Evolutionary conservation across 2,797 vertebrate genomes (phyloP).

Genomic region (Cirrhinus molitorella): DNA sequence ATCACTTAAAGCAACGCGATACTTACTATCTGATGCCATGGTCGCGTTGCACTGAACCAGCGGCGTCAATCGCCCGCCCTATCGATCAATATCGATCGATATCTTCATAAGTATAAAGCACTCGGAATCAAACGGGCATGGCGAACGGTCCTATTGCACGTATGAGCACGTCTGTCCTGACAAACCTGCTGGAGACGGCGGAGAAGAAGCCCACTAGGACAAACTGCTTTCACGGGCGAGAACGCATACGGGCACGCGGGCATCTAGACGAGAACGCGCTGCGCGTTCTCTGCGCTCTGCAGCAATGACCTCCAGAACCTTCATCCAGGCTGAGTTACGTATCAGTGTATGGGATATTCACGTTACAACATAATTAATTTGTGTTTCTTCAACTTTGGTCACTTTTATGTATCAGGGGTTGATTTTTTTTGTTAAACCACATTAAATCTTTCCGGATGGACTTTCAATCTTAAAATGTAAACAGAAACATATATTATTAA

Average conservation of each 20-base stretch:
- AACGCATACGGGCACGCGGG: neutral
- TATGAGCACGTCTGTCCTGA: neutral
- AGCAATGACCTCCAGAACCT: neutral
- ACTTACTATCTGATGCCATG: slow-evolving; percentile 89
- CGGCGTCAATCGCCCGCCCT: slow-evolving; percentile 25
- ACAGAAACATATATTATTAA: too few relatives aligned
- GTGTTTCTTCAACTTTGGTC: neutral
- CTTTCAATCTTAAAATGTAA: neutral
- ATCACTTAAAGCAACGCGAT: slow-evolving; percentile 28
- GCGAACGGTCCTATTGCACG: neutral
- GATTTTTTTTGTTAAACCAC: neutral
- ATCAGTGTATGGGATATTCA: neutral
- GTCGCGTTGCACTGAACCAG: slow-evolving; percentile 51
- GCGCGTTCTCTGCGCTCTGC: slow-evolving; percentile 33
- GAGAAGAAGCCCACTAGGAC: slow-evolving; percentile 6
- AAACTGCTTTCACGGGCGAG: neutral
- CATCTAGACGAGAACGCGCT: slow-evolving; percentile 29
- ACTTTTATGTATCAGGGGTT: neutral
- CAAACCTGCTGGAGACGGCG: neutral
- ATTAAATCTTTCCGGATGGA: neutral
- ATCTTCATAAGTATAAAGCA: slow-evolving; percentile 6
- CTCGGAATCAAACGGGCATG: neutral
- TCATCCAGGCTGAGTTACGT: neutral
- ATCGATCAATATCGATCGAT: neutral
- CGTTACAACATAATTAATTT: neutral